These are phyloP conservation scores for Molorchus minor DNA, from an alignment of 2,888 invertebrate species.

Conservation along the genomic window DNA sequence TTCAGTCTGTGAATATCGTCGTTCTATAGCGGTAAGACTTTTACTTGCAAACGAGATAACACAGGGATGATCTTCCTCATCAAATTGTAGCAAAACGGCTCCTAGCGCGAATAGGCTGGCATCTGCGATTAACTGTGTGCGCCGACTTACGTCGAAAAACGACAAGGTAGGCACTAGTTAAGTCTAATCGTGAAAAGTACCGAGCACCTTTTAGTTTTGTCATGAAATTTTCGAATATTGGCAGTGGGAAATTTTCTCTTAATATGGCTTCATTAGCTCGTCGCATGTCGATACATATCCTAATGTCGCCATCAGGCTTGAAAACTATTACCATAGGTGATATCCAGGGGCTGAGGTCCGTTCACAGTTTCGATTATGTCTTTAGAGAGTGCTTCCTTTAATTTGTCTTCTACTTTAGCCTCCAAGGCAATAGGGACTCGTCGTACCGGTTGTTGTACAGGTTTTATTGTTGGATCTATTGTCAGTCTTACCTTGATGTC, in stretches of 20 bases:
- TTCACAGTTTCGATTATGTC: conserved; percentile 48
- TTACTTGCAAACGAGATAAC: conserved; percentile 29
- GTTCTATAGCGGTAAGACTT: conserved; percentile 23
- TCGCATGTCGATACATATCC: no score
- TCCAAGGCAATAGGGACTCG: conserved; percentile 23
- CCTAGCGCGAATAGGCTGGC: conserved; percentile 25
- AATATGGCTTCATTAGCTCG: conserved; percentile 28
- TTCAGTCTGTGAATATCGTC: conserved; percentile 48
- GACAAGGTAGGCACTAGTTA: conserved; percentile 37
- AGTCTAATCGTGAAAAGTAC: conserved; percentile 36
- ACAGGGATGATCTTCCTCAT: conserved; percentile 15
- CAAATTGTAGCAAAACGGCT: no score
- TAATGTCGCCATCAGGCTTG: no score
- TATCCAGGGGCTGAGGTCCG: conserved; percentile 39
- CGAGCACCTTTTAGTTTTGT: conserved; percentile 44
- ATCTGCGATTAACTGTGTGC: conserved; percentile 25
- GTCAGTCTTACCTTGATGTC: conserved; percentile 18
- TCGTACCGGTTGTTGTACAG: conserved; percentile 23
- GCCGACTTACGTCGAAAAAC: neutral
- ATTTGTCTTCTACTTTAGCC: conserved; percentile 27
- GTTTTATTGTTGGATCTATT: conserved; percentile 24
- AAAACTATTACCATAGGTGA: conserved; percentile 22
- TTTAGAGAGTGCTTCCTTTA: conserved; percentile 18
- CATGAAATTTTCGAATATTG: conserved; percentile 37
- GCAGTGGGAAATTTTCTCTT: conserved; percentile 25